Conservation (phyloP, 2,888 invertebrate species). For the Helicoverpa assulta region DNA sequence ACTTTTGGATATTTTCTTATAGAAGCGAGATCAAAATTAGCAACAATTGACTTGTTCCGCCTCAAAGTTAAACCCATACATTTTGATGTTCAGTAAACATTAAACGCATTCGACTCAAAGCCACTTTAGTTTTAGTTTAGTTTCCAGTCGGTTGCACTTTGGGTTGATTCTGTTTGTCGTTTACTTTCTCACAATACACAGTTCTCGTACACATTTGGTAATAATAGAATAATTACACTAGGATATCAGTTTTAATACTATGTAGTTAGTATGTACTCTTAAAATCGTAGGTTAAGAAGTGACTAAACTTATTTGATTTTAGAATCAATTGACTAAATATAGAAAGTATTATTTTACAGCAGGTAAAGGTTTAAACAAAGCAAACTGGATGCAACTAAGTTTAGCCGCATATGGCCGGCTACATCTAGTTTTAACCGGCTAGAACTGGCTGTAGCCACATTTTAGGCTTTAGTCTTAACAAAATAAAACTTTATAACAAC, state of each 20-base stretch:
- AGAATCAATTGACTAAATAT: not conserved
- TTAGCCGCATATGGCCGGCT: no score
- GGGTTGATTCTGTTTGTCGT: constrained; percentile 47
- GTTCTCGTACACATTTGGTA: not conserved
- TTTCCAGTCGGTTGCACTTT: constrained; percentile 34
- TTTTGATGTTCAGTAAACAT: constrained; percentile 40
- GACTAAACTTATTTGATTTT: not conserved
- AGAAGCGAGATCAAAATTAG: no score
- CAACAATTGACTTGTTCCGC: not conserved
- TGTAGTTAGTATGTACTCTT: no score
- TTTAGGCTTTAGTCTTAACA: no score
- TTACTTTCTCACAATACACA: not conserved
- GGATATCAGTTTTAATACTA: no score
- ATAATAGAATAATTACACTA: not conserved
- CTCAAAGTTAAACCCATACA: not conserved
- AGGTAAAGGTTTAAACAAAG: no score
- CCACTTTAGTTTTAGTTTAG: constrained; percentile 47
- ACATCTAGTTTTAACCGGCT: no score
- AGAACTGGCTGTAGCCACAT: no score
- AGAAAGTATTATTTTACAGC: no score
- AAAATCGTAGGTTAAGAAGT: not conserved
- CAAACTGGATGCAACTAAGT: no score
- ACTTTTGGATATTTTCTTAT: no score
- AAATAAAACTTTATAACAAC: no score
- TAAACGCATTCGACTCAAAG: constrained; percentile 48